Evolutionary conservation across 1,140 invertebrate species (phyloP), one percentile per base, ranked within the genome.

Genomic region (Camponotus pennsylvanicus): DNA sequence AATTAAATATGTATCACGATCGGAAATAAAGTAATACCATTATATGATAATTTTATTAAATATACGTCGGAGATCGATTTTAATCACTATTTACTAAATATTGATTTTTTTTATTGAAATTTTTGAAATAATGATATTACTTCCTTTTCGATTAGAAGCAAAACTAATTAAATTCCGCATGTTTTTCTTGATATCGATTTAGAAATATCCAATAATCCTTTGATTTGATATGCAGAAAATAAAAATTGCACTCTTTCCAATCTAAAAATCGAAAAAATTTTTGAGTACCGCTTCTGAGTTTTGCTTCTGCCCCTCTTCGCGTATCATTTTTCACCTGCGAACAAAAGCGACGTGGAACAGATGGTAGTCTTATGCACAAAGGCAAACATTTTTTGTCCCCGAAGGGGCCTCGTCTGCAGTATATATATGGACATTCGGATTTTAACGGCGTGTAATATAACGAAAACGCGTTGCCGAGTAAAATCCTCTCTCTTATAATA

Each of bases 401-500:
- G 11, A 15, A 6, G 61, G 57, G 66, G 21, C 55, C 49, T 86
- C 49, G 11, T 75, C 61, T 84, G n/a, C 88, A 42, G 57, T 52
- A 52, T 52, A 49, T 49, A 18, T 70, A 21, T 71, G 69, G 63
- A 86, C 66, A 71, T 89, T 52, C 45, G 7, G 42, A 80, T 80
- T 69, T 79, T 89, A 83, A 61, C 49, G 49, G 73, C 63, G 32
- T 55, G 15, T 79, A 61, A 27, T 75, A 57, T 76, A 85, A 88
- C 67, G 27, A 76, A 66, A 78, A 78, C 59, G 37, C 18, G 52
- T 69, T 78, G 52, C 42, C 71, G 21, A 85, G 27, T 57, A 27
- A 37, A 80, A 76, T 42, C 55, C n/a, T 86, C 67, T 21, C 40
- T 63, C 77, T 78, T 86, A 84, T 92, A 89, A 90, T 89, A 89